A percentile compares a stretch with the other conserved stretches of the same genome.
Conservation (phyloP, 2,888 invertebrate species). For the Drosophila emarginata region DNA sequence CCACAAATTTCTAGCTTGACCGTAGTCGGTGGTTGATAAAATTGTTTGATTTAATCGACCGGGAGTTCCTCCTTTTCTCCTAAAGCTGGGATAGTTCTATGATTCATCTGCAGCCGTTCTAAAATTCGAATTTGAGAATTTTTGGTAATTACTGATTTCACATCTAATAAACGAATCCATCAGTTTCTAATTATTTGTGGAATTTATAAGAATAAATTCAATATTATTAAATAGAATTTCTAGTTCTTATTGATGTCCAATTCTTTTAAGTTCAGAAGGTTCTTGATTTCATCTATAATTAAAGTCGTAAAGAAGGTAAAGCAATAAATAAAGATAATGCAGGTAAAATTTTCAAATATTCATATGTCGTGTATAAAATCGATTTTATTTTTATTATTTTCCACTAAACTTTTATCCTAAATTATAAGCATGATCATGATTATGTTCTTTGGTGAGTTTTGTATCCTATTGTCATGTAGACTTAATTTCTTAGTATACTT, state of each 20-base stretch:
- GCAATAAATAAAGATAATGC: constrained; percentile 86
- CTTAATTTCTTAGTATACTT: too few relatives aligned
- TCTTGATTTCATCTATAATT: constrained; percentile 86
- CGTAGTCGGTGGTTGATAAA: constrained; percentile 85
- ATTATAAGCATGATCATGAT: too few relatives aligned
- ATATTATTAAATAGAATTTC: constrained; percentile 86
- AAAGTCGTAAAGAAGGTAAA: constrained; percentile 85
- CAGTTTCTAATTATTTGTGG: constrained; percentile 81
- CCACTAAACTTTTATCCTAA: too few relatives aligned
- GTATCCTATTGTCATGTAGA: too few relatives aligned
- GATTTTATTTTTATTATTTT: constrained; percentile 85
- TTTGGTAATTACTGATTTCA: constrained; percentile 85
- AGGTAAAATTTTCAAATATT: constrained; percentile 86
- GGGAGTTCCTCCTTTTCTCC: constrained; percentile 86
- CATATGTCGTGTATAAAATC: constrained; percentile 85
- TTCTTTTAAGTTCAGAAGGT: constrained; percentile 84
- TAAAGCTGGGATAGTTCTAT: constrained; percentile 86
- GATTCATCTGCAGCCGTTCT: constrained; percentile 84
- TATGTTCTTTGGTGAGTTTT: too few relatives aligned
- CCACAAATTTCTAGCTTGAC: constrained; percentile 92
- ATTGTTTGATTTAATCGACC: constrained; percentile 86
- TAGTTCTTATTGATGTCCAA: constrained; percentile 87
- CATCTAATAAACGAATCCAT: constrained; percentile 83
- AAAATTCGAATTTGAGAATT: constrained; percentile 86
- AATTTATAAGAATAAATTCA: constrained; percentile 86